Evolutionary conservation across 2,888 invertebrate genomes (phyloP), one percentile per base, ranked within the genome.

Genomic region (Alviniconcha strummeri): DNA sequence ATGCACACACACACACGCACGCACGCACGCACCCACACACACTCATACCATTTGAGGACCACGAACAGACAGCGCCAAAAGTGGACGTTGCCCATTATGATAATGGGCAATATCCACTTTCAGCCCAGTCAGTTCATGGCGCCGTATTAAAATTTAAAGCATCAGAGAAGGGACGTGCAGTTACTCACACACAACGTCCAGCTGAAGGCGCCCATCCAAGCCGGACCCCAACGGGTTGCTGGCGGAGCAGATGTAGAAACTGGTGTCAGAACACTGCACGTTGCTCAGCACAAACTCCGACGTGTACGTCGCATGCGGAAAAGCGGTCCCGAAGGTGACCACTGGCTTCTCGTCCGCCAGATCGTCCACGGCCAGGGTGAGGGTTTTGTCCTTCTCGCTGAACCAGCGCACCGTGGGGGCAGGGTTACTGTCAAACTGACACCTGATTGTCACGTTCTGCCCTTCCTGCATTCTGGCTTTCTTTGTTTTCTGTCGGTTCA

Each of bases 401-500:
- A 19, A 55, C 82, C 82, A 85, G 71, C 4, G 64, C 19, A 85
- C 83, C 0, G 9, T 52, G 6, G 84, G 85, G 56, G 36, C 84
- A n/a, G 85, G 85, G 76, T 83, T 85, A 36, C 81, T 76, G 79
- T 85, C 85, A 80, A 85, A 82, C 15, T 60, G 56, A 69, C 85
- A 85, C 17, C 75, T 72, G 57, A 85, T 13, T 19, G 19, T 80
- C n/a, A 84, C 80, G 19, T 54, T 36, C 15, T 60, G 19, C 6
- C 54, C 17, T 60, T 85, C 84, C 3, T 19, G 0, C 11, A 81
- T 13, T 8, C 13, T 19, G 7, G 67, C 74, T 6, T 36, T 81
- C 55, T 17, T 67, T 36, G 2, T n/a, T 3, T 19, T 15, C 7
- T 19, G 8, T 9, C 78, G 83, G 78, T 85, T 85, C n/a, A 83